phyloP scores from a whole-genome alignment of 2,797 vertebrate genomes.

The Spheniscus humboldti region DNA sequence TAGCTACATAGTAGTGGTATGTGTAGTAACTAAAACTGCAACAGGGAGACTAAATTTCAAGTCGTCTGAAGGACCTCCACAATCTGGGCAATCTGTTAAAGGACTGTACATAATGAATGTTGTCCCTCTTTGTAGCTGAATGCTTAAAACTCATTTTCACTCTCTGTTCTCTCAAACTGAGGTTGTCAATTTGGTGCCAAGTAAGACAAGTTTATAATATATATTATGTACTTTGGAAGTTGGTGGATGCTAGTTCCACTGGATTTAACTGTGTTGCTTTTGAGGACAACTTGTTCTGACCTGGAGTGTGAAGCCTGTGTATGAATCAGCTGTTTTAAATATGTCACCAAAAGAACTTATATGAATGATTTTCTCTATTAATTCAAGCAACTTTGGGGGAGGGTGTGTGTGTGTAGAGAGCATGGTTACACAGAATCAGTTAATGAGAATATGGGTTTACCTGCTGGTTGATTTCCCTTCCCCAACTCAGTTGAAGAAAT shows the following conservation, averaged over 20 bases:
- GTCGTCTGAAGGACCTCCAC: conserved; percentile 2
- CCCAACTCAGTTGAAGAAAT: neutral
- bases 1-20: neutral
- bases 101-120: conserved; percentile 24
- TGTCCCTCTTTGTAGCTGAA: conserved; percentile 27
- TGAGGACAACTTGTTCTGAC: conserved; percentile 50
- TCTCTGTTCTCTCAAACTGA: conserved; percentile 38
- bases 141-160: conserved; percentile 60
- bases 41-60: neutral
- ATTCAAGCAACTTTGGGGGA: neutral
- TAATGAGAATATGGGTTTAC: neutral
- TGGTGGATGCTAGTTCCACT: conserved; percentile 55
- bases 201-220: conserved; percentile 62
- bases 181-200: conserved; percentile 58
- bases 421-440: neutral
- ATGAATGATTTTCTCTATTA: conserved; percentile 20
- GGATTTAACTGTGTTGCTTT: conserved; percentile 56
- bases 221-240: conserved; percentile 57
- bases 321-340: conserved; percentile 31
- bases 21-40: neutral
- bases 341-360: neutral
- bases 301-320: neutral
- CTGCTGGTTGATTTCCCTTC: neutral
- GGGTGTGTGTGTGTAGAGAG: neutral
- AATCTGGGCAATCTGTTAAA: conserved; percentile 56